Percentiles rank a stretch among this genome's conserved stretches.
Conservation (phyloP, 2,888 invertebrate species). For the Drosophila borborema region DNA sequence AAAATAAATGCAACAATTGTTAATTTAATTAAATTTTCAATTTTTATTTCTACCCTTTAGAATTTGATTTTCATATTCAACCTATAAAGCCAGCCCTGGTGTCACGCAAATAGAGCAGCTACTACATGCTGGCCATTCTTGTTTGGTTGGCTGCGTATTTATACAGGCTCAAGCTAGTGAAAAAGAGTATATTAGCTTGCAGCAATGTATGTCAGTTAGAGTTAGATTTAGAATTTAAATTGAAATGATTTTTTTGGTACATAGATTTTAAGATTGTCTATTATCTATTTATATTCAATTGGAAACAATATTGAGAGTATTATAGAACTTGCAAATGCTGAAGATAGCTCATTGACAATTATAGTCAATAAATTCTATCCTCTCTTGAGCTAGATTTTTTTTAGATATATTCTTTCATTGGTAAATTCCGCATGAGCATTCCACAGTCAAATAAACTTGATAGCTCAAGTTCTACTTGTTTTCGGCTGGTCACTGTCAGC, state of each 20-base stretch:
- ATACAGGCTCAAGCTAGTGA: not conserved
- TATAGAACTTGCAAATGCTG: not conserved
- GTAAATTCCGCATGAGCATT: too few species aligned
- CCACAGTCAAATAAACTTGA: not conserved
- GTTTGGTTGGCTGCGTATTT: conserved; percentile 57
- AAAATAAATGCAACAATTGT: not conserved
- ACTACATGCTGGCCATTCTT: conserved; percentile 27
- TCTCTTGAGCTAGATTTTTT: too few species aligned
- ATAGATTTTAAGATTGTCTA: too few species aligned
- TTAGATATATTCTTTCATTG: too few species aligned
- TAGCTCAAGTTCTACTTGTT: not conserved
- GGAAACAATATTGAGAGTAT: too few species aligned
- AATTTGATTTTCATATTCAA: not conserved
- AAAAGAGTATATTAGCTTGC: conserved; percentile 2
- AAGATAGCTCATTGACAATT: too few species aligned
- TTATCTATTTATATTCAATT: too few species aligned
- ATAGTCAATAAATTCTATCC: not conserved
- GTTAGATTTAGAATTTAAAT: not conserved
- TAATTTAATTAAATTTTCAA: not conserved
- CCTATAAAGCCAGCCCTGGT: conserved; percentile 45
- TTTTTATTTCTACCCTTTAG: too few species aligned
- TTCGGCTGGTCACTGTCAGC: conserved; percentile 25
- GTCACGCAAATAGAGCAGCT: conserved; percentile 11
- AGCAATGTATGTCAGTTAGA: not conserved
- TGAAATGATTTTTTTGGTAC: not conserved